Evolutionary conservation across 2,113 vertebrate genomes (phyloP), one percentile per base, ranked within the genome.

Genomic region (Forbesichthys papilliferus): DNA sequence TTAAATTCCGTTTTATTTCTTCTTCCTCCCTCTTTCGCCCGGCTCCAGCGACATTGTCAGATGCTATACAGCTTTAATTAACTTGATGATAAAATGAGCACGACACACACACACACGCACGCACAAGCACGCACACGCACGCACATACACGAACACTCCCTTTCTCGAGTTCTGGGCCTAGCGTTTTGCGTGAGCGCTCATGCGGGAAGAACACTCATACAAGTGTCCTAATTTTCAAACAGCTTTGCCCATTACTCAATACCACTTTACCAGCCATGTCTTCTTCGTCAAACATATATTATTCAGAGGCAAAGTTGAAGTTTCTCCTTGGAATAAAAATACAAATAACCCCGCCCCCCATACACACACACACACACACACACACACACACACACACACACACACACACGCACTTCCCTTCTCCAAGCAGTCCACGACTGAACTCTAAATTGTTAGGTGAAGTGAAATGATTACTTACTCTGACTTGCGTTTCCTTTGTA

Each of bases 21-120:
- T 94, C 94, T 79, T 85, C 71, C 79, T 76, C 36, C 78, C 78
- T 73, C 81, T 77, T 76, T 82, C 51, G 73, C 81, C 11, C 74
- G 82, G 59, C 59, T 46, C 59, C 92, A 95, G 94, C 94, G 95
- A 94, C 94, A 95, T 96, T 96, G 95, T 96, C 95, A 95, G 94
- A 95, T 94, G 93, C 93, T 95, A 87, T 95, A 87, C 7, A 1
- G 92, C 94, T 96, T 96, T 96, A 96, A 96, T 96, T 96, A 96
- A 96, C 94, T 95, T 94, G 94, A 95, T 95, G 95, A 96, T 95
- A 95, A 95, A 94, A 95, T 94, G 94, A 93, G 94, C 95, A 94
- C 92, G 94, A 89, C 94, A 92, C 91, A 82, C 93, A 82, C 93
- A 91, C 94, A 89, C 94, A 93, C 92, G 5, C 54, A 56, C 10